These are phyloP conservation scores for Parapsyche elsis DNA, from an alignment of 1,140 invertebrate species.

Conservation along the genomic window DNA sequence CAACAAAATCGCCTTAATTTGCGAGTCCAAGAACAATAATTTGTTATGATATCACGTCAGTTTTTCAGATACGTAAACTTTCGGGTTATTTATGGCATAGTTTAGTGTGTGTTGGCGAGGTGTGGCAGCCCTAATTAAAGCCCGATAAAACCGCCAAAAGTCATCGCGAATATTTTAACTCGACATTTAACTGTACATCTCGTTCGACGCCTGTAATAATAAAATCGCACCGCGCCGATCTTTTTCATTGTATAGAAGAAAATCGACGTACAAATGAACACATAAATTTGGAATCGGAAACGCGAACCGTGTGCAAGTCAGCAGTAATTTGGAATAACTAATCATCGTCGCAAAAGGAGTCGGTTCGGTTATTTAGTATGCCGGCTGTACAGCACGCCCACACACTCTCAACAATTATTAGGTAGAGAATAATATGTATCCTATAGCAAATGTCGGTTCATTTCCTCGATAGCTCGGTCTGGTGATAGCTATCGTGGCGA, in stretches of 20 bases:
- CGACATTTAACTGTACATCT: background rate
- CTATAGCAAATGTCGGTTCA: background rate
- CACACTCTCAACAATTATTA: background rate
- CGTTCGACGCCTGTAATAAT: background rate
- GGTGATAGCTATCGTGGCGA: too few species aligned
- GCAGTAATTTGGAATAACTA: conserved; percentile 8
- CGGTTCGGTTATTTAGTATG: conserved; percentile 7
- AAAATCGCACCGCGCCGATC: background rate
- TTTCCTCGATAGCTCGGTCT: background rate
- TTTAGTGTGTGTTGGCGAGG: too few species aligned
- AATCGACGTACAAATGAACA: background rate
- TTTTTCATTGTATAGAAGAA: background rate
- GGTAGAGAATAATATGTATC: too few species aligned
- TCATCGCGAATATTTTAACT: too few species aligned
- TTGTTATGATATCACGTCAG: too few species aligned
- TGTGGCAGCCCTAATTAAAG: too few species aligned
- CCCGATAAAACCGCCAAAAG: too few species aligned
- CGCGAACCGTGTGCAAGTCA: background rate
- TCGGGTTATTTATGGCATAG: too few species aligned
- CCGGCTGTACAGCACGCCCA: background rate
- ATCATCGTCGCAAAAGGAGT: background rate
- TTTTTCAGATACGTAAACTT: too few species aligned
- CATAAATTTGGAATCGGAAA: conserved; percentile 1
- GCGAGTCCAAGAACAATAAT: too few species aligned
- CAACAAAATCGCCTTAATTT: too few species aligned